Conservation (phyloP, 2,797 vertebrate species). For the Amazona finschi region DNA sequence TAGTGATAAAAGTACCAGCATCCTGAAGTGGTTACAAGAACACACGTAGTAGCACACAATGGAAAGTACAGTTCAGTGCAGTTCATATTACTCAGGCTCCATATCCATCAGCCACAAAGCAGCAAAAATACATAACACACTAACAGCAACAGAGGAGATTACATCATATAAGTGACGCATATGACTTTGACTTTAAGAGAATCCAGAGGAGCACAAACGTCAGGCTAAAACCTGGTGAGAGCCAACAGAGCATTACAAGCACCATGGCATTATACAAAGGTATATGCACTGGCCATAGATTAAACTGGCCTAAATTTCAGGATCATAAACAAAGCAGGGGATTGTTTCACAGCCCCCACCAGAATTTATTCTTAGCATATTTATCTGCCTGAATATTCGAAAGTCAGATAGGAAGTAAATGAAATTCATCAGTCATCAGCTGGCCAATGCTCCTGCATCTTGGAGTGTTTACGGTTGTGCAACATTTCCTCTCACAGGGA, state of each 20-base stretch:
- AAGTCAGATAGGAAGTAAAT: constrained; percentile 28
- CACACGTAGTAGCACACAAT: not conserved
- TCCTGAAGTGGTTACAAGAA: not conserved
- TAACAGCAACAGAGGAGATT: not conserved
- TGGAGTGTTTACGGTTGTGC: not conserved
- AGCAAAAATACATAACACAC: not conserved
- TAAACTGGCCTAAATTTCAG: not conserved
- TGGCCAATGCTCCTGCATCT: not conserved
- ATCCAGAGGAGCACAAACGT: not conserved
- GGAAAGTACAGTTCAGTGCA: not conserved
- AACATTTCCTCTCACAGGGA: constrained; percentile 15
- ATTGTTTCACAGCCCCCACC: not conserved
- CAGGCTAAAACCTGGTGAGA: not conserved
- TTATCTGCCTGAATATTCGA: not conserved
- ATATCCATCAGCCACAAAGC: not conserved
- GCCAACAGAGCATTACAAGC: not conserved
- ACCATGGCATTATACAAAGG: not conserved
- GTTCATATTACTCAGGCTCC: not conserved
- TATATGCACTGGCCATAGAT: not conserved
- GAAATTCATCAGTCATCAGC: constrained; percentile 23
- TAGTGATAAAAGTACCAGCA: not conserved
- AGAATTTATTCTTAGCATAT: constrained; percentile 2
- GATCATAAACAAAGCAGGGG: not conserved
- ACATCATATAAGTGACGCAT: not conserved
- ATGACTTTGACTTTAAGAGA: not conserved